Conservation (phyloP, 1,140 invertebrate genomes). For the Trinorchestia longiramus region DNA sequence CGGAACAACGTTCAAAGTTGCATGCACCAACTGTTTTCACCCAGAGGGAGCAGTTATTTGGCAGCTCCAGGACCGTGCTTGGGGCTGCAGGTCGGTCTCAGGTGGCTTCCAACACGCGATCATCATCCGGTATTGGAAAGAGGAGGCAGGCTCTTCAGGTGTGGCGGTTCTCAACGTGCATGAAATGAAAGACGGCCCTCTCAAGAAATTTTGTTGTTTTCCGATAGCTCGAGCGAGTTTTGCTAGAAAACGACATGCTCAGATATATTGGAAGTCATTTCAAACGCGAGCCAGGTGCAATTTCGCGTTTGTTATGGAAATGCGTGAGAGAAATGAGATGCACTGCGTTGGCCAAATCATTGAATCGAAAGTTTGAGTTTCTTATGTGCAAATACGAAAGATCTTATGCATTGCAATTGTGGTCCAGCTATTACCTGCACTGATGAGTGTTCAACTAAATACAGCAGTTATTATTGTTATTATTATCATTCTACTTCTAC, state of each 20-base stretch:
- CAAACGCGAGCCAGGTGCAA: not conserved
- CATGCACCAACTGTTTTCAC: no score
- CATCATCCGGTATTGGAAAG: not conserved
- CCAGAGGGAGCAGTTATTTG: no score
- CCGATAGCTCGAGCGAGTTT: not conserved
- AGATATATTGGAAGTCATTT: not conserved
- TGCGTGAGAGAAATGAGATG: not conserved
- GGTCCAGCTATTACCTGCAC: not conserved
- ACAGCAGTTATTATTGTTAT: no score
- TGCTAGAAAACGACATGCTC: not conserved
- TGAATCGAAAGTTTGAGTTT: not conserved
- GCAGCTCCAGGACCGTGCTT: not conserved
- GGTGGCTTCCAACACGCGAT: not conserved
- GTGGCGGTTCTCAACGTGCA: not conserved
- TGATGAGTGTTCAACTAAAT: no score
- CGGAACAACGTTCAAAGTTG: no score
- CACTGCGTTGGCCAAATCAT: not conserved
- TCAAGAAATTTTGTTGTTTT: slow-evolving; percentile 10
- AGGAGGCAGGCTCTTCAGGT: not conserved
- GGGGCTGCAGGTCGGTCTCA: not conserved
- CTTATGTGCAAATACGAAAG: not conserved
- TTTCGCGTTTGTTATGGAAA: not conserved
- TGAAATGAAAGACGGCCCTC: not conserved
- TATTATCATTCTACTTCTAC: no score
- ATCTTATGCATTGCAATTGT: not conserved